phyloP scores from a whole-genome alignment of 2,797 vertebrate species.

The Phyllotis vaccarum region DNA sequence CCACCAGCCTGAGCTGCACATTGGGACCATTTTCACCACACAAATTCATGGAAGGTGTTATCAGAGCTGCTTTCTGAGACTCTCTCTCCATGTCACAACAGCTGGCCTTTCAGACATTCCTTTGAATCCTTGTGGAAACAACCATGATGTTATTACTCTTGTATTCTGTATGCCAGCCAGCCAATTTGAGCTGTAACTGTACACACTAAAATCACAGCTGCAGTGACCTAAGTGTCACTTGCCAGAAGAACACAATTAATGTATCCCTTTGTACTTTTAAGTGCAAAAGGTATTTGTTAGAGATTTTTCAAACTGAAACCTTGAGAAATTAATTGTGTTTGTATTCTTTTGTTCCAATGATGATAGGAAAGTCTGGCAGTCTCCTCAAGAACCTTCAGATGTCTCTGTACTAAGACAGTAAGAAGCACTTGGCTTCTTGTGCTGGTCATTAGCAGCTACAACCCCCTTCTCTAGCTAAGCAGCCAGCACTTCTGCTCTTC shows the following conservation, averaged over 20 bases:
- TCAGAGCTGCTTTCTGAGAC: no score
- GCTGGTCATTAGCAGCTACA: not conserved
- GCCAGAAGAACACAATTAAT: not conserved
- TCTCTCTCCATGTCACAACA: not conserved
- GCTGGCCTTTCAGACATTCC: not conserved
- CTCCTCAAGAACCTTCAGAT: not conserved
- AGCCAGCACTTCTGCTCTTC: no score
- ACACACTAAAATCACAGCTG: not conserved
- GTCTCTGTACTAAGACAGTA: not conserved
- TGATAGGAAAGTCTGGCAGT: not conserved
- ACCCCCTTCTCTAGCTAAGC: not conserved
- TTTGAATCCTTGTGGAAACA: not conserved
- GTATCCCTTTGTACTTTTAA: not conserved
- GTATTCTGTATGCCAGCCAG: not conserved
- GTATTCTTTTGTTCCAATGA: not conserved
- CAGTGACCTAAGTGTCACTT: not conserved
- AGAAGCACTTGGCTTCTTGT: not conserved
- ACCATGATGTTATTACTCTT: no score
- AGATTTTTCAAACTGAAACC: not conserved
- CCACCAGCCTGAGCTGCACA: no score
- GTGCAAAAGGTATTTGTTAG: not conserved
- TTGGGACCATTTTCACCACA: not conserved
- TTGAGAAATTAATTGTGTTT: not conserved
- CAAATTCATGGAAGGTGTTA: not conserved
- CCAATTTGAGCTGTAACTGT: not conserved